phyloP scores from a whole-genome alignment of 1,140 invertebrate species.

The Drosophila sproati region DNA sequence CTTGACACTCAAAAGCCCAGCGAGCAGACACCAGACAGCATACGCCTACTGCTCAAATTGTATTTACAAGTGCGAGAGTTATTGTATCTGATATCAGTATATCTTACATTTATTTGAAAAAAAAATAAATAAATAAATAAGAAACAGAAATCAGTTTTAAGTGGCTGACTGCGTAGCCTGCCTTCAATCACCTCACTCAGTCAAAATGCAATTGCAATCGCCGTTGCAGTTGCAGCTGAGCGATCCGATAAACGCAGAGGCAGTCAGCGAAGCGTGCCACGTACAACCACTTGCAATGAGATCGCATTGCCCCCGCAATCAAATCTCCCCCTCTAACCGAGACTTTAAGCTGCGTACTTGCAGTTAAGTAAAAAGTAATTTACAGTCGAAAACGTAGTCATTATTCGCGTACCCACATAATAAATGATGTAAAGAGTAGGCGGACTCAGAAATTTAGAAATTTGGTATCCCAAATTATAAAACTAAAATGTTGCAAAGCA shows the following conservation, averaged over 20 bases:
- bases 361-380: slow-evolving; percentile 46
- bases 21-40: slow-evolving; percentile 24
- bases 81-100: slow-evolving; percentile 19
- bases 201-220: slow-evolving; percentile 47
- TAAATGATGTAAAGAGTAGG: slow-evolving; percentile 74
- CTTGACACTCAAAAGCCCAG: slow-evolving; percentile 72
- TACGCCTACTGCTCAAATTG: slow-evolving; percentile 43
- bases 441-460: slow-evolving; percentile 37
- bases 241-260: slow-evolving; percentile 60
- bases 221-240: slow-evolving; percentile 55
- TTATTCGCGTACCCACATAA: slow-evolving; percentile 69
- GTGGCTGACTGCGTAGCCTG: slow-evolving; percentile 24
- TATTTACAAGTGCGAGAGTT: slow-evolving; percentile 2
- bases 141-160: slow-evolving; percentile 22
- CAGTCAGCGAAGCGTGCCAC: slow-evolving; percentile 70
- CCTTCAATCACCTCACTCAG: slow-evolving; percentile 35
- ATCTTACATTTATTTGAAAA: background rate
- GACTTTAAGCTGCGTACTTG: background rate
- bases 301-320: background rate
- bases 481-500: slow-evolving; percentile 35
- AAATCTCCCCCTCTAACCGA: background rate
- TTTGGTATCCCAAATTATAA: slow-evolving; percentile 48
- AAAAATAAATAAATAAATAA: background rate
- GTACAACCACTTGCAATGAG: slow-evolving; percentile 45
- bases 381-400: slow-evolving; percentile 47